phyloP scores from a whole-genome alignment of 1,140 invertebrate genomes.

The Nomia melanderi region DNA sequence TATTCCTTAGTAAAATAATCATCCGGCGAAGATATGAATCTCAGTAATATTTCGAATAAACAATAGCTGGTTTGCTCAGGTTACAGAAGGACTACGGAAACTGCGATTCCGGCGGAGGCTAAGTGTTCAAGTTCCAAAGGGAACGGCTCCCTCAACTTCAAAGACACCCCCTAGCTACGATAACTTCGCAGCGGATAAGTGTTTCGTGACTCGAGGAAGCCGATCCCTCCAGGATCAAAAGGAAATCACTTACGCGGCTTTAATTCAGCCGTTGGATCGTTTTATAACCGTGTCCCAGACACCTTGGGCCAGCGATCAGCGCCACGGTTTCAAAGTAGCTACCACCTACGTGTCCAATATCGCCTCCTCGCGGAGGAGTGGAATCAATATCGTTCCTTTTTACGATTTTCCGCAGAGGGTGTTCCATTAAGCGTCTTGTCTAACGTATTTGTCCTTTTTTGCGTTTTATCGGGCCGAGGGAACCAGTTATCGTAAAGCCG shows the following conservation, averaged over 20 bases:
- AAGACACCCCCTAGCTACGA: background rate
- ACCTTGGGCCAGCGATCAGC: background rate
- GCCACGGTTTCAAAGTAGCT: background rate
- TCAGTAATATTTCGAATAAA: background rate
- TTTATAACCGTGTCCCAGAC: background rate
- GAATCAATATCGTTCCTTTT: background rate
- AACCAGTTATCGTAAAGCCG: background rate
- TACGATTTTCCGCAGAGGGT: background rate
- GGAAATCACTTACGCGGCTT: background rate
- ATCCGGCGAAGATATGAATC: too few species aligned
- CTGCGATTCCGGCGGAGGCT: background rate
- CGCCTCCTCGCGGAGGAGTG: background rate
- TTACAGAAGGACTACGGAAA: background rate
- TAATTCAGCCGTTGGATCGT: too few species aligned
- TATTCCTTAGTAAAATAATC: background rate
- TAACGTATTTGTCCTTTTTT: background rate
- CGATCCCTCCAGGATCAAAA: background rate
- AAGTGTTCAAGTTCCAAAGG: background rate
- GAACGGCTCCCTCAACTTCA: background rate
- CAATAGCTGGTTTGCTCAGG: background rate
- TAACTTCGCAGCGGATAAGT: background rate
- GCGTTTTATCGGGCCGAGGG: background rate
- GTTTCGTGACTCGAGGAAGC: background rate
- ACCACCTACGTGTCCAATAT: background rate
- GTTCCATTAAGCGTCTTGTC: background rate